Conservation (phyloP, 2,888 invertebrate genomes). For the Calliopum simillimum region DNA sequence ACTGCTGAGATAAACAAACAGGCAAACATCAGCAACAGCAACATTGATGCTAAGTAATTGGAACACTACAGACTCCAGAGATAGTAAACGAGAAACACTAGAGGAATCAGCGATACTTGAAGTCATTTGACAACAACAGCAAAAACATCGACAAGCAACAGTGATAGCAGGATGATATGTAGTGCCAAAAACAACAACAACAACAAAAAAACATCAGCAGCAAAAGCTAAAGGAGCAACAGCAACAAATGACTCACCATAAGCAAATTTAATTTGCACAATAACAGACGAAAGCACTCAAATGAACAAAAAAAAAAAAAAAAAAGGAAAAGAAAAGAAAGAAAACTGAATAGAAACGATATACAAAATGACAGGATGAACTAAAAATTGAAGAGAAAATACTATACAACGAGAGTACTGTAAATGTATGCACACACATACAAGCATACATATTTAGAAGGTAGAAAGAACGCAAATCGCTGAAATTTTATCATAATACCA, state of each 20-base stretch:
- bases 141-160: not conserved
- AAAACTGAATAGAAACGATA: too few relatives aligned
- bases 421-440: too few relatives aligned
- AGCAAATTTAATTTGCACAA: conserved; percentile 41
- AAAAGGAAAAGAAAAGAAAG: conserved; percentile 10
- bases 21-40: not conserved
- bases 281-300: conserved; percentile 32
- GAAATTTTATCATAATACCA: too few relatives aligned
- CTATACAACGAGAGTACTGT: not conserved
- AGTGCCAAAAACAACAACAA: not conserved
- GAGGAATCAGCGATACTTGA: not conserved
- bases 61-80: conserved; percentile 22
- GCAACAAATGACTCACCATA: conserved; percentile 20
- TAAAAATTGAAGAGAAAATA: not conserved
- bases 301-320: too few relatives aligned
- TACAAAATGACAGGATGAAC: conserved; percentile 9
- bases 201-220: conserved; percentile 1
- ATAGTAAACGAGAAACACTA: not conserved
- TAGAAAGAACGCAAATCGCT: too few relatives aligned
- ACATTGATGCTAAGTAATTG: conserved; percentile 30
- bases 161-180: not conserved
- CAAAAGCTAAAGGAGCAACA: conserved; percentile 5
- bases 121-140: conserved; percentile 3
- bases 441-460: too few relatives aligned
- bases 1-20: too few relatives aligned